Evolutionary conservation across 1,140 invertebrate species (phyloP).

Genomic region (Calliphora vicina): DNA sequence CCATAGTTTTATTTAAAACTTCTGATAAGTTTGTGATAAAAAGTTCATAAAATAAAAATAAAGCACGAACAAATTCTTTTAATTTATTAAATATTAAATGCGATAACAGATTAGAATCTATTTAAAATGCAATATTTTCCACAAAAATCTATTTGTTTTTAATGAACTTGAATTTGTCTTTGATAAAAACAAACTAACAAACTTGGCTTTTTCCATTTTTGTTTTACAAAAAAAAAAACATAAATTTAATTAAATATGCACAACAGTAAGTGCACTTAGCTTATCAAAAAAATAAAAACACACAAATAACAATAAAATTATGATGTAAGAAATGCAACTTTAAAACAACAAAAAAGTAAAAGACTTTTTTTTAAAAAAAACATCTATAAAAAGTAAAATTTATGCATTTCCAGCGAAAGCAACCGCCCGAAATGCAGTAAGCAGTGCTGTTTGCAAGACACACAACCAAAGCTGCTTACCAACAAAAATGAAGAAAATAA

Average conservation of each 20-base stretch:
- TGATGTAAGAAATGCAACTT: neutral
- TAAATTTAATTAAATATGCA: neutral
- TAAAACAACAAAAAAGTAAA: neutral
- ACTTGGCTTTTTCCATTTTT: neutral
- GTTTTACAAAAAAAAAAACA: neutral
- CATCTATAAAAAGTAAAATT: neutral
- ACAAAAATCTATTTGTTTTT: no score
- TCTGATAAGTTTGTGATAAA: no score
- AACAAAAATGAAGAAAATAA: neutral
- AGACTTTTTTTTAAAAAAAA: neutral
- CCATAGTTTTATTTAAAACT: no score
- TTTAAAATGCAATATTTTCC: no score
- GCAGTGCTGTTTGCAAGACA: neutral
- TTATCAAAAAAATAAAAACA: neutral
- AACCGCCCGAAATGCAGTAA: neutral
- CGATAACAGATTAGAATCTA: no score
- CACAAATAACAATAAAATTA: neutral
- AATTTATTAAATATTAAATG: no score
- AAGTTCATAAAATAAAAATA: no score
- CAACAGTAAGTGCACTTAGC: neutral
- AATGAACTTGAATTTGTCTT: neutral
- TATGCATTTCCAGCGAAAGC: neutral
- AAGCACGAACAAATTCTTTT: no score
- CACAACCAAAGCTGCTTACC: neutral
- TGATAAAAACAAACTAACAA: neutral